Percentiles rank a stretch among this genome's conserved stretches.
Evolutionary conservation across 2,113 vertebrate genomes (phyloP).

Genomic region (Euleptes europaea): DNA sequence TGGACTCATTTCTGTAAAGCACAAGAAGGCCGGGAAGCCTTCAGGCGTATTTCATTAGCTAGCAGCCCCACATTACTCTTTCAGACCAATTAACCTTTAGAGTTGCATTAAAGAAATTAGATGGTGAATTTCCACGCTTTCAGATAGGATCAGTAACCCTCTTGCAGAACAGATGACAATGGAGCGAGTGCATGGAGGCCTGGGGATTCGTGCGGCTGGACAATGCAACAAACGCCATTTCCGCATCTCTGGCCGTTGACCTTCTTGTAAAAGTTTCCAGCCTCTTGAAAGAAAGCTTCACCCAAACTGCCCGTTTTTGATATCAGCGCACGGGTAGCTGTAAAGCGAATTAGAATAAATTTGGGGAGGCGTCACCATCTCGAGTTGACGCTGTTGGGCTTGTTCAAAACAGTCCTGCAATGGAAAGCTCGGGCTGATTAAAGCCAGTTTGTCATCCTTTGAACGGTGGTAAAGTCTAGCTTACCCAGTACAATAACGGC

Average conservation of each 20-base stretch:
- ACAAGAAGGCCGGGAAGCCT: constrained; percentile 60
- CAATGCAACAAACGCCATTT: neutral
- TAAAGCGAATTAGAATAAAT: constrained; percentile 55
- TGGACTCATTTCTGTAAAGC: constrained; percentile 43
- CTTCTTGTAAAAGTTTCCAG: constrained; percentile 54
- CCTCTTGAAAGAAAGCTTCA: constrained; percentile 43
- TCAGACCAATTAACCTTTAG: constrained; percentile 80
- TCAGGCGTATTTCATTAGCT: constrained; percentile 64
- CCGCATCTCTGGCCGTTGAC: constrained; percentile 27
- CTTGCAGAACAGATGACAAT: constrained; percentile 41
- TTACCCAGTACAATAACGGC: constrained; percentile 60
- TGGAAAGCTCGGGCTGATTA: constrained; percentile 54
- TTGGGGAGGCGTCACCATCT: constrained; percentile 29
- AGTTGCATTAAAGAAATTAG: constrained; percentile 78
- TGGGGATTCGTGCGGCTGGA: neutral
- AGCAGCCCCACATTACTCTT: constrained; percentile 63
- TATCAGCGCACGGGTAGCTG: constrained; percentile 53
- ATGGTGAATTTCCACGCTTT: constrained; percentile 64
- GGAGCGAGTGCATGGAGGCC: neutral
- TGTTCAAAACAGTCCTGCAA: constrained; percentile 45
- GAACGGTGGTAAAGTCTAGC: constrained; percentile 66
- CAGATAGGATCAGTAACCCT: constrained; percentile 57
- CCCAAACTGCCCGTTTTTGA: constrained; percentile 41
- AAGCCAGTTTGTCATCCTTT: constrained; percentile 56
- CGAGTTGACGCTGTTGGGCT: constrained; percentile 48